A percentile compares a stretch with the other conserved stretches of the same genome.
phyloP scores from a whole-genome alignment of 1,140 invertebrate species.

The Megathymus violae region DNA sequence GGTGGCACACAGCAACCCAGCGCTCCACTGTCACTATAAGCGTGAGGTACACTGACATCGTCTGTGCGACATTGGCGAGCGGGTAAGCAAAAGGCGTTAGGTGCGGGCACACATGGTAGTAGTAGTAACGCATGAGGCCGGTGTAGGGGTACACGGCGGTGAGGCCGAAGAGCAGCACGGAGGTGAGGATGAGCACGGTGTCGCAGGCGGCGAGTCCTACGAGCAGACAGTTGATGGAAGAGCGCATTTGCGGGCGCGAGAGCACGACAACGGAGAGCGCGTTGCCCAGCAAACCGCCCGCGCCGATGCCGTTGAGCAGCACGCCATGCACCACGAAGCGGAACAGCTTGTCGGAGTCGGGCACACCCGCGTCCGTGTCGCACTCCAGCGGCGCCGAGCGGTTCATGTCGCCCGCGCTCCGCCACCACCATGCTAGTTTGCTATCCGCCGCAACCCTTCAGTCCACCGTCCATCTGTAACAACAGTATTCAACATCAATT shows the following conservation, averaged over 20 bases:
- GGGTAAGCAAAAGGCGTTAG: slow-evolving; percentile 94
- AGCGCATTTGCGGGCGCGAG: slow-evolving; percentile 95
- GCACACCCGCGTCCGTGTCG: slow-evolving; percentile 77
- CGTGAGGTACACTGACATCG: slow-evolving; percentile 97
- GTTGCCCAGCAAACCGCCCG: slow-evolving; percentile 95
- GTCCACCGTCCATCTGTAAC: slow-evolving; percentile 39
- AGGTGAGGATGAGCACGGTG: slow-evolving; percentile 93
- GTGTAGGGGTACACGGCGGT: slow-evolving; percentile 93
- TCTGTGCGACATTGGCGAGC: slow-evolving; percentile 93
- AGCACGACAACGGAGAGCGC: slow-evolving; percentile 95
- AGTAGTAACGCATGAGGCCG: slow-evolving; percentile 89
- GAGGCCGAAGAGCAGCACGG: slow-evolving; percentile 94
- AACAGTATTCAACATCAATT: slow-evolving; percentile 5
- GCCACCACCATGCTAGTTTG: slow-evolving; percentile 32
- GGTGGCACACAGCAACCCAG: slow-evolving; percentile 98
- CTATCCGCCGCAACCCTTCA: slow-evolving; percentile 23
- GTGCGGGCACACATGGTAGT: slow-evolving; percentile 91
- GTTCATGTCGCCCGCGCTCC: slow-evolving; percentile 55
- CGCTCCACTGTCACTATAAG: slow-evolving; percentile 97
- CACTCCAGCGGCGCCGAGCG: slow-evolving; percentile 60
- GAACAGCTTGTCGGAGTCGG: slow-evolving; percentile 83
- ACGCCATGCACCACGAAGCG: slow-evolving; percentile 94
- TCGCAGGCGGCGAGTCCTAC: slow-evolving; percentile 96
- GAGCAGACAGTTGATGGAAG: slow-evolving; percentile 96
- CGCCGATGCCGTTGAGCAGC: slow-evolving; percentile 91